Conservation (phyloP, 2,888 invertebrate genomes). For the Rutpela maculata region DNA sequence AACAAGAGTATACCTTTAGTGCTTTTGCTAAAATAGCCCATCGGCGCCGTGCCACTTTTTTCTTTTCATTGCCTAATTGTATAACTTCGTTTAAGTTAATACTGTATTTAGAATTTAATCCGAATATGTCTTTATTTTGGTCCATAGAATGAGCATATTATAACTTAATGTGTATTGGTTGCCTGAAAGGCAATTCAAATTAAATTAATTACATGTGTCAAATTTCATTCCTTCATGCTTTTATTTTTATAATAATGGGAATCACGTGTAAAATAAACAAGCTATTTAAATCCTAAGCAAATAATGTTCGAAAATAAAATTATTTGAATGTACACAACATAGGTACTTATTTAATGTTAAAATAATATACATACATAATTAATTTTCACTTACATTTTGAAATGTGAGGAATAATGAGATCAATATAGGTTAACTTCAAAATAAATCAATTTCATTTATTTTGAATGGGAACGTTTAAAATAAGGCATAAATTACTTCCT, state of each 20-base stretch:
- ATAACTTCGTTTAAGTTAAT: slow-evolving; percentile 70
- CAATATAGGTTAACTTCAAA: neutral
- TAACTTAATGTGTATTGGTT: slow-evolving; percentile 47
- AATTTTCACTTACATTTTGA: slow-evolving; percentile 32
- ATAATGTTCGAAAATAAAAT: slow-evolving; percentile 45
- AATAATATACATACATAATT: neutral
- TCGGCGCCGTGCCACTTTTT: slow-evolving; percentile 79
- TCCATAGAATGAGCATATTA: slow-evolving; percentile 71
- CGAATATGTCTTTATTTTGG: slow-evolving; percentile 70
- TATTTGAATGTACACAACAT: slow-evolving; percentile 18
- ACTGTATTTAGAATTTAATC: slow-evolving; percentile 67
- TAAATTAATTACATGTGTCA: slow-evolving; percentile 55
- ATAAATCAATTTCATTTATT: slow-evolving; percentile 25
- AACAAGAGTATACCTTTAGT: slow-evolving; percentile 72
- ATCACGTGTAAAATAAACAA: slow-evolving; percentile 48
- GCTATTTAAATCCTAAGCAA: slow-evolving; percentile 43
- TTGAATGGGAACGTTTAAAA: slow-evolving; percentile 20
- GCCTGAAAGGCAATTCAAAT: slow-evolving; percentile 65
- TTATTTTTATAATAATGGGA: slow-evolving; percentile 50
- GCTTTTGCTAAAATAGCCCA: slow-evolving; percentile 84
- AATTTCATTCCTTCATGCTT: slow-evolving; percentile 68
- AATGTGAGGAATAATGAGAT: slow-evolving; percentile 16
- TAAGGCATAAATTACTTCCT: slow-evolving; percentile 19
- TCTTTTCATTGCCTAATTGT: slow-evolving; percentile 70
- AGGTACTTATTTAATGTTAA: slow-evolving; percentile 13